phyloP scores from a whole-genome alignment of 2,797 vertebrate species.

The Artibeus jamaicensis region DNA sequence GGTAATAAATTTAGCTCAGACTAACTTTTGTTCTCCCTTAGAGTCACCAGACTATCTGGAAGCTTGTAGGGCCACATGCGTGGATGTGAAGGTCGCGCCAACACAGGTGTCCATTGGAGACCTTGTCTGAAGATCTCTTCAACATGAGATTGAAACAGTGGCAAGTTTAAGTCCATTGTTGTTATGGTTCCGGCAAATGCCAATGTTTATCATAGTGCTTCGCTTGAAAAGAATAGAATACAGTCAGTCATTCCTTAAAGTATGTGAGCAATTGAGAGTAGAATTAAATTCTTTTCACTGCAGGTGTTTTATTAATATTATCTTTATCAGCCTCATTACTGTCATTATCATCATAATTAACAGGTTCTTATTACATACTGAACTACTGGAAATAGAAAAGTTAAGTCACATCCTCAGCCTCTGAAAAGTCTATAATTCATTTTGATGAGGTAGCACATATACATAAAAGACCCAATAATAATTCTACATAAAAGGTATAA shows the following conservation, averaged over 20 bases:
- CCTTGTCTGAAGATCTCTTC: background rate
- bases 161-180: background rate
- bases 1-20: background rate
- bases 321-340: background rate
- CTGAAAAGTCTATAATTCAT: background rate
- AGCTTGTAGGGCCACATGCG: background rate
- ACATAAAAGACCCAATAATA: background rate
- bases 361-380: background rate
- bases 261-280: background rate
- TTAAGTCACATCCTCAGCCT: background rate
- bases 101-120: background rate
- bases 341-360: background rate
- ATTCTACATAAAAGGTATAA: background rate
- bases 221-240: background rate
- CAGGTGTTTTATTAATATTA: background rate
- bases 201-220: background rate
- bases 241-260: background rate
- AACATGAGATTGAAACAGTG: background rate
- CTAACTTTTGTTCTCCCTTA: background rate
- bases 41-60: background rate
- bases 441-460: background rate
- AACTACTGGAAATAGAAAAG: background rate
- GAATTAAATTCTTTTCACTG: conserved; percentile 9
- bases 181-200: background rate
- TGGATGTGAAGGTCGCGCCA: background rate